These are phyloP conservation scores for Nasonia oneida DNA, from an alignment of 2,888 invertebrate genomes.

Conservation along the genomic window DNA sequence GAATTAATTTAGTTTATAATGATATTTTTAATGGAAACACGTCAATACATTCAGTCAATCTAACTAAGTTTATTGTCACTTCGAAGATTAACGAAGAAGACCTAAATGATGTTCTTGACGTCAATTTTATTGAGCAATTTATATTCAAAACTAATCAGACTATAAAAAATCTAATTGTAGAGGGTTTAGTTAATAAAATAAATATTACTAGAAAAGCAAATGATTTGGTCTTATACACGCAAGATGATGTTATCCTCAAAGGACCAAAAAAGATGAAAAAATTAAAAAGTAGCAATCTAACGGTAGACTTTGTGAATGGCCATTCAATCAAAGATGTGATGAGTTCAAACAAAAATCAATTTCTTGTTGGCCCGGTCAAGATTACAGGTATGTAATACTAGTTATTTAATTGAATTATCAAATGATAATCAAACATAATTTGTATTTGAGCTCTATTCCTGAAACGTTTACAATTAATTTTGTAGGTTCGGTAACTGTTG, in stretches of 20 bases:
- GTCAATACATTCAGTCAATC: conserved; percentile 64
- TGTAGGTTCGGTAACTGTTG: conserved; percentile 66
- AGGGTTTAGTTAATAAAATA: conserved; percentile 66
- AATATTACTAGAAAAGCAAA: conserved; percentile 66
- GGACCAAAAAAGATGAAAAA: conserved; percentile 66
- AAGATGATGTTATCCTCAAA: conserved; percentile 64
- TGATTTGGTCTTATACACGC: conserved; percentile 68
- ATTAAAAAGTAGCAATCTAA: conserved; percentile 65
- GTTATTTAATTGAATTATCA: not conserved
- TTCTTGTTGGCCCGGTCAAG: conserved; percentile 66
- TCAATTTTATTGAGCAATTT: conserved; percentile 60
- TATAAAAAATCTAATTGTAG: conserved; percentile 66
- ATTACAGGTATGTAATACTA: conserved; percentile 66
- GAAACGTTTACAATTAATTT: conserved; percentile 2
- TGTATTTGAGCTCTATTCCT: not conserved
- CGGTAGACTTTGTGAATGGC: conserved; percentile 65
- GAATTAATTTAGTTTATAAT: conserved; percentile 59
- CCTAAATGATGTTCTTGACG: conserved; percentile 63
- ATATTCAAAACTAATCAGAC: conserved; percentile 64
- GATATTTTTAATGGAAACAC: conserved; percentile 62
- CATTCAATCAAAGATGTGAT: conserved; percentile 65
- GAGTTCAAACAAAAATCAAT: conserved; percentile 66
- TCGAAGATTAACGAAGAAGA: conserved; percentile 67
- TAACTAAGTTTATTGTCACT: conserved; percentile 73
- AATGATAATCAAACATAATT: not conserved